Percentiles rank a stretch among this genome's conserved stretches.
phyloP scores from a whole-genome alignment of 1,140 invertebrate genomes.

The Drosophila melanica region DNA sequence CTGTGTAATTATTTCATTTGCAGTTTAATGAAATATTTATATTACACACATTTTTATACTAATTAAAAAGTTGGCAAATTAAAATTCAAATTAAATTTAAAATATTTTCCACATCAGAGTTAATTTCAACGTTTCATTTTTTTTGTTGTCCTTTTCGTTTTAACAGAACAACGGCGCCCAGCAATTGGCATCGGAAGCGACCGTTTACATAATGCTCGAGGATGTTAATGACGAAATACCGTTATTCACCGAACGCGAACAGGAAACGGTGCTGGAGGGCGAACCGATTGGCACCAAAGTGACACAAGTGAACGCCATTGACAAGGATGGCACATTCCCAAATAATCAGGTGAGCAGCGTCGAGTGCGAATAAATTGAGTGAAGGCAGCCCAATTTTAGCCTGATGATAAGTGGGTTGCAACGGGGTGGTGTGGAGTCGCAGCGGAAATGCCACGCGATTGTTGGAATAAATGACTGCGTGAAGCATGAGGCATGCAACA shows the following conservation, averaged over 20 bases:
- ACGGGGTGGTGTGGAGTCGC: neutral
- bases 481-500: slow-evolving; percentile 12
- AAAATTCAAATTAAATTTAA: neutral
- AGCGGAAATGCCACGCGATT: slow-evolving; percentile 64
- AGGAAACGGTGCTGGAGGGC: slow-evolving; percentile 96
- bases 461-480: slow-evolving; percentile 58
- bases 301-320: slow-evolving; percentile 97
- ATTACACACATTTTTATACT: neutral
- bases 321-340: slow-evolving; percentile 97
- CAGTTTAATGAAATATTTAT: no score
- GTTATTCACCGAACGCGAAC: slow-evolving; percentile 96
- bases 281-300: slow-evolving; percentile 97
- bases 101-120: slow-evolving; percentile 9
- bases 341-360: slow-evolving; percentile 92
- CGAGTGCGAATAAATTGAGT: slow-evolving; percentile 23
- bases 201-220: slow-evolving; percentile 96
- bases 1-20: slow-evolving; percentile 12
- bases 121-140: slow-evolving; percentile 24
- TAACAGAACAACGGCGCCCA: slow-evolving; percentile 96
- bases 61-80: slow-evolving; percentile 2
- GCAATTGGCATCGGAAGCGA: slow-evolving; percentile 96
- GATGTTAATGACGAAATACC: slow-evolving; percentile 99
- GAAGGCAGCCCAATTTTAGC: slow-evolving; percentile 6
- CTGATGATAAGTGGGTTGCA: neutral
- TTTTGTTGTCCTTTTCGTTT: slow-evolving; percentile 17